Evolutionary conservation across 2,888 invertebrate genomes (phyloP), one percentile per base, ranked within the genome.

Genomic region (Drosophila merina): DNA sequence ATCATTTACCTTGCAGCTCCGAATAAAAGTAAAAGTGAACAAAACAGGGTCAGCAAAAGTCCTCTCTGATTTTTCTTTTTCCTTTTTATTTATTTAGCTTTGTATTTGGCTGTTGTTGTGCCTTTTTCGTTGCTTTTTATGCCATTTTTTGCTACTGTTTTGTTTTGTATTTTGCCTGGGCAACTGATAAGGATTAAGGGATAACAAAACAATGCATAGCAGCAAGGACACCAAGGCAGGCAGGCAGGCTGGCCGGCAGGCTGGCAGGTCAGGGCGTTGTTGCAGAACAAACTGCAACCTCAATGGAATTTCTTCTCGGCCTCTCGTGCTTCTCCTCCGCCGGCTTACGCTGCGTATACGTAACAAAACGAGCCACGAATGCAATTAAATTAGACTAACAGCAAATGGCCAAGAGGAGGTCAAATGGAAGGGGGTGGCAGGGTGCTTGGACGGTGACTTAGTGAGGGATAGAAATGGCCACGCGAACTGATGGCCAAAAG

Each of bases 101-200:
- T 20, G 20, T 45, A 6, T 26, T 26, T 45, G 20, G 9, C 25
- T 45, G 28, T 28, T 6, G 6, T 36, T 36, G n/a, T 30, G 12
- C 30, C 12, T 14, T 48, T 4, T 20, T 9, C 20, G 14, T 20
- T 9, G 5, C 14, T 55, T 36, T 6, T 33, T 58, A 31, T 48
- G 40, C 42, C 40, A 31, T 30, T 60, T 52, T 51, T 49, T 49
- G 38, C 38, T 7, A 36, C 36, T 38, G 36, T 38, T 51, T 25
- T 12, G 30, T 48, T 55, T 51, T 44, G 26, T 30, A 45, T 57
- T 57, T 58, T 36, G 57, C 55, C 26, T 25, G 26, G 57, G 72
- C 57, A 76, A 72, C 76, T 80, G 83, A 80, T 82, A 78, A 72
- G 80, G 78, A 73, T 76, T 76, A 78, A 74, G 54, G 64, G 64